Evolutionary conservation across 2,888 invertebrate genomes (phyloP).

Genomic region (Aphrophora alni): DNA sequence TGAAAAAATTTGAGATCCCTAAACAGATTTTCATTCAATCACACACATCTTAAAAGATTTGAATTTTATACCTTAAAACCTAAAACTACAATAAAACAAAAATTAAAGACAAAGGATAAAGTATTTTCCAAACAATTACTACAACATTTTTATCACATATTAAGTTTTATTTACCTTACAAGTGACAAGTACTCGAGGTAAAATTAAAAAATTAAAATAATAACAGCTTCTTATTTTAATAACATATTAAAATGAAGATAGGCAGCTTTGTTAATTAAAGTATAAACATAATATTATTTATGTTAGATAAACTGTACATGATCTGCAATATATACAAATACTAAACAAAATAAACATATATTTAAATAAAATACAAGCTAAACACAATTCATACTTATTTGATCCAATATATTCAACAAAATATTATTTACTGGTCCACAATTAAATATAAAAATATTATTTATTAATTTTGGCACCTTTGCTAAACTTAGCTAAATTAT

Average conservation of each 20-base stretch:
- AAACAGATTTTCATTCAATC: too few relatives aligned
- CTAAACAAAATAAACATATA: background rate
- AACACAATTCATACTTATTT: background rate
- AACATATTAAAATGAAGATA: background rate
- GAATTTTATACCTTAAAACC: too few relatives aligned
- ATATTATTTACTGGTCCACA: background rate
- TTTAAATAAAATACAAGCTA: background rate
- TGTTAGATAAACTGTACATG: background rate
- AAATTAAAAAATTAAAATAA: background rate
- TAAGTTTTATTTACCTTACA: background rate
- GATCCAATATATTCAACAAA: background rate
- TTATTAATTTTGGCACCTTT: conserved; percentile 3
- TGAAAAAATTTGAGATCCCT: too few relatives aligned
- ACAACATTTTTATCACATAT: background rate
- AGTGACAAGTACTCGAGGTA: background rate
- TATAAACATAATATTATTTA: background rate
- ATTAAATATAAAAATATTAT: background rate
- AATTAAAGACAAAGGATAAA: too few relatives aligned
- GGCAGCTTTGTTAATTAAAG: background rate
- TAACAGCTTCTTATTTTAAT: background rate
- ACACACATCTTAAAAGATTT: too few relatives aligned
- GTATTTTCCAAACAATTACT: background rate
- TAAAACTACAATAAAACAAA: too few relatives aligned
- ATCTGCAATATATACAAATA: background rate
- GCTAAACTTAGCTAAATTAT: background rate